Evolutionary conservation across 2,888 invertebrate genomes (phyloP).

Genomic region (Lochmaea crataegi): DNA sequence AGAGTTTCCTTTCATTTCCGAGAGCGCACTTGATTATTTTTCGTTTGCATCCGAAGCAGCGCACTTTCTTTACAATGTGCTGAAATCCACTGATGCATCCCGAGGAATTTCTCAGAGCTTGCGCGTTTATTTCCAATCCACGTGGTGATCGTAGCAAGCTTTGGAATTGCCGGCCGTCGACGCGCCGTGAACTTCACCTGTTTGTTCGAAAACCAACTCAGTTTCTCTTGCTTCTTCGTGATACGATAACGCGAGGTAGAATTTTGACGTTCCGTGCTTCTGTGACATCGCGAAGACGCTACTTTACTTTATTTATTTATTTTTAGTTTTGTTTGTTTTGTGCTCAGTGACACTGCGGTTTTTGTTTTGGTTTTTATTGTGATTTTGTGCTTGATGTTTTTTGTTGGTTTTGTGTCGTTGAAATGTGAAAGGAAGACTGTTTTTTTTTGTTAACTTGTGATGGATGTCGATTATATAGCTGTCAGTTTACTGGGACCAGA

Average conservation of each 20-base stretch:
- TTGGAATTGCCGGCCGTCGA: conserved; percentile 29
- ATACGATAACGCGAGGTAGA: conserved; percentile 2
- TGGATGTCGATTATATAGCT: conserved; percentile 19
- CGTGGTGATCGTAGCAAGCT: conserved; percentile 48
- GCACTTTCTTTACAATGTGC: conserved; percentile 42
- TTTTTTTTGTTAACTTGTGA: conserved; percentile 31
- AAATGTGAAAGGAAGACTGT: conserved; percentile 25
- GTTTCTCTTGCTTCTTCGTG: conserved; percentile 46
- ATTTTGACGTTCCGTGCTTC: conserved; percentile 13
- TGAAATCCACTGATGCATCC: conserved; percentile 45
- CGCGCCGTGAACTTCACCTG: conserved; percentile 40
- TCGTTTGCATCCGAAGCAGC: conserved; percentile 28
- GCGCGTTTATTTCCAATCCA: conserved; percentile 47
- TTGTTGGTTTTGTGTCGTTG: conserved; percentile 18
- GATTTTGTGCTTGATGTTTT: conserved; percentile 24
- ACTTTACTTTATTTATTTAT: not conserved
- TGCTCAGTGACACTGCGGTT: conserved; percentile 19
- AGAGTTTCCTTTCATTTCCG: conserved; percentile 15
- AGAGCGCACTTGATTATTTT: conserved; percentile 31
- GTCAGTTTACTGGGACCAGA: conserved; percentile 24
- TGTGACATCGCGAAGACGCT: too few species aligned
- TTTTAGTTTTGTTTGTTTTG: conserved; percentile 6
- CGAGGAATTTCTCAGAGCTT: conserved; percentile 40
- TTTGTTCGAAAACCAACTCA: conserved; percentile 46
- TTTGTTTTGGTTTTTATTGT: conserved; percentile 12